Conservation (phyloP, 2,113 vertebrate species). For the Oreotrochilus melanogaster region DNA sequence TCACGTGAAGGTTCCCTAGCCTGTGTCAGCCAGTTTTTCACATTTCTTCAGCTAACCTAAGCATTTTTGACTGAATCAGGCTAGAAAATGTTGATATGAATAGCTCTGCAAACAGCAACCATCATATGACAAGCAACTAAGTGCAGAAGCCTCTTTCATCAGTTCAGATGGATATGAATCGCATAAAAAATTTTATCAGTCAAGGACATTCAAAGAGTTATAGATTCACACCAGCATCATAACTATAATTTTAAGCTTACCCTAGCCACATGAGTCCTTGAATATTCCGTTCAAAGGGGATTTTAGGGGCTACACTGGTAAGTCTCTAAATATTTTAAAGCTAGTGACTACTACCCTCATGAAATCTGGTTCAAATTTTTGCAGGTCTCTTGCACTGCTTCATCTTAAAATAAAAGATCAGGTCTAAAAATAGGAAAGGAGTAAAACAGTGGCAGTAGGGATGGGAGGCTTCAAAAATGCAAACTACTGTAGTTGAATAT, state of each 20-base stretch:
- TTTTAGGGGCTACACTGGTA: background rate
- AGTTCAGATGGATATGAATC: background rate
- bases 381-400: background rate
- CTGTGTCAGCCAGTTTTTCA: background rate
- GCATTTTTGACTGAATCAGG: background rate
- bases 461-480: background rate
- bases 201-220: background rate
- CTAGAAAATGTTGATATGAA: background rate
- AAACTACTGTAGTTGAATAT: background rate
- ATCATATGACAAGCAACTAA: background rate
- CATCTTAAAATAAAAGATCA: background rate
- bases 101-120: background rate
- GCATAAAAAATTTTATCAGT: background rate
- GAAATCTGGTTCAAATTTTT: background rate
- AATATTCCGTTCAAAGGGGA: background rate
- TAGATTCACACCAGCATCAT: background rate
- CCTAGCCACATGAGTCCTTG: background rate
- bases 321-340: background rate
- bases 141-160: background rate
- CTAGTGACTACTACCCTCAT: background rate
- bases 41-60: background rate
- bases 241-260: background rate
- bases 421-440: background rate
- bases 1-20: background rate
- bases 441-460: background rate